Evolutionary conservation across 2,113 vertebrate genomes (phyloP).

Genomic region (Craseonycteris thonglongyai): DNA sequence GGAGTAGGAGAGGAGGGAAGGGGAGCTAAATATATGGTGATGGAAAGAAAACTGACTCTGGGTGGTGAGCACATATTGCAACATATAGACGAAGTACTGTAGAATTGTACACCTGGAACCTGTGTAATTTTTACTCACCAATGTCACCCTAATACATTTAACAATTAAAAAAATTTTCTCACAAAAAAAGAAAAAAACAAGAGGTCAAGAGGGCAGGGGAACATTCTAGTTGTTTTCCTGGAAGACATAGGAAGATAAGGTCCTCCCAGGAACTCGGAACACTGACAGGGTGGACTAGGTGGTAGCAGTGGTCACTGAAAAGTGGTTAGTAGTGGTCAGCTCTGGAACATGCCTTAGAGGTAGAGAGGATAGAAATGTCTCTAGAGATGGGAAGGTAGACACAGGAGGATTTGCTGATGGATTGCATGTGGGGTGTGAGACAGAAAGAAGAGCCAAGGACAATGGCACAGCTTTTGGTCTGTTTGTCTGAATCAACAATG

Average conservation of each 20-base stretch:
- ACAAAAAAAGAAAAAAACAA: no score
- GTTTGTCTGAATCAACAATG: background rate
- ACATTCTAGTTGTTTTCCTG: background rate
- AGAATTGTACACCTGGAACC: no score
- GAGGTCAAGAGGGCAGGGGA: background rate
- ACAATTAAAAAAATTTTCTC: no score
- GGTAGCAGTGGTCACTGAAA: background rate
- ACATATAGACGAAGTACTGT: no score
- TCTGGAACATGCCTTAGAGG: background rate
- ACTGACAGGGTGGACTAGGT: background rate
- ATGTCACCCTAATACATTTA: no score
- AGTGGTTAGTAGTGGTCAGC: background rate
- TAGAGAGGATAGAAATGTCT: background rate
- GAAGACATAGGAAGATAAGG: background rate
- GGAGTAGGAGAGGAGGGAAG: no score
- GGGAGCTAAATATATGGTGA: no score
- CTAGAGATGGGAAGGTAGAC: background rate
- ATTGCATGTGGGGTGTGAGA: background rate
- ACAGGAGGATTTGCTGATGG: background rate
- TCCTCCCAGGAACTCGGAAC: background rate
- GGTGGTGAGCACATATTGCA: no score
- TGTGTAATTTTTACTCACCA: no score
- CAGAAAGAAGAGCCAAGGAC: background rate
- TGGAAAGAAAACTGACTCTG: no score
- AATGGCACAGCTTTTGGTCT: background rate